phyloP scores from a whole-genome alignment of 2,113 vertebrate genomes.

The Neopipo cinnamomea region DNA sequence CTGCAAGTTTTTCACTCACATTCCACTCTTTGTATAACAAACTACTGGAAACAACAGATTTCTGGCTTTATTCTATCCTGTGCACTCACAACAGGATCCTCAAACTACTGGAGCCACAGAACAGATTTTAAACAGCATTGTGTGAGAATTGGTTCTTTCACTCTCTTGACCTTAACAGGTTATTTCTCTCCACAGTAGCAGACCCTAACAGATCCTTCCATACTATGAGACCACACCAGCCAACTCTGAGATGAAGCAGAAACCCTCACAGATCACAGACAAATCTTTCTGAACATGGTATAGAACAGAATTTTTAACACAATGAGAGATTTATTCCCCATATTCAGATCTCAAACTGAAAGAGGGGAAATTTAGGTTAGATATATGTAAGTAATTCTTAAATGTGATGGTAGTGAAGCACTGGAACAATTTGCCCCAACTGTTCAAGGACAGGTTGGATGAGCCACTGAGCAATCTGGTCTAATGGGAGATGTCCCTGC shows the following conservation, averaged over 20 bases:
- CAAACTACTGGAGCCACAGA: neutral
- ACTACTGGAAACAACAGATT: neutral
- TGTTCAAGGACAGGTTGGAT: neutral
- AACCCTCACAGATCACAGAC: neutral
- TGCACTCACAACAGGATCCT: neutral
- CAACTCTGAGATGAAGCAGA: neutral
- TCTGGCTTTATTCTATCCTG: neutral
- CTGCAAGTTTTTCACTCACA: neutral
- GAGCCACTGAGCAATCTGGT: neutral
- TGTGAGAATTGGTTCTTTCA: neutral
- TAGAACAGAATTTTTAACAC: neutral
- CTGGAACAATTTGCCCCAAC: neutral
- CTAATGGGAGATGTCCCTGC: neutral
- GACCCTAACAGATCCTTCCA: neutral
- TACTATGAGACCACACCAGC: neutral
- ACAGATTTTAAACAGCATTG: neutral
- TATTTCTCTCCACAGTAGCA: neutral
- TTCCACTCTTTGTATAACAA: neutral
- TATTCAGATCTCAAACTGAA: neutral
- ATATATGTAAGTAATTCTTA: neutral
- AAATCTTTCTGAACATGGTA: neutral
- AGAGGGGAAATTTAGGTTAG: neutral
- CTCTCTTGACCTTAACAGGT: neutral
- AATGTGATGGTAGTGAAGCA: fast-evolving
- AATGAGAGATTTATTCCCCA: neutral